Base-by-base conservation (phyloP, 1,140 invertebrate species). In the Ruditapes philippinarum region DNA sequence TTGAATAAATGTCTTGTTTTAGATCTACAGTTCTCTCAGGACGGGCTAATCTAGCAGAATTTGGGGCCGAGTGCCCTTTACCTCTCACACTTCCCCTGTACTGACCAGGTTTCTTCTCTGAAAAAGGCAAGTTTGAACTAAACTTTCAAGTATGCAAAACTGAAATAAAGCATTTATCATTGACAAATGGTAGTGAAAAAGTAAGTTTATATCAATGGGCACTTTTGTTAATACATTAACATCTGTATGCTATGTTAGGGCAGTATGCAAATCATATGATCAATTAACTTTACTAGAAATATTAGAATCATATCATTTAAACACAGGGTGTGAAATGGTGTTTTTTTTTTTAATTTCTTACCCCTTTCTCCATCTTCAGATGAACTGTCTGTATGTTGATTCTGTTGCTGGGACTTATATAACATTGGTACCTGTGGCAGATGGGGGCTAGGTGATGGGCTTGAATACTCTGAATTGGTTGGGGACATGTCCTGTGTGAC, bases 381-480 rank as follows among this genome's bases (percentile, higher is more conserved):
- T 9, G 86, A 81, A 33, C 76, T 88, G 60, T 88, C 86, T 17
- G 57, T 4, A 0, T n/a, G 57, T 19, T 25, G n/a, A 3, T 12
- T 3, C 28, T 42, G 36, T 28, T 68, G 42, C 12, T 74, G 82
- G 33, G 49, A n/a, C 25, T 76, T 74, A 19, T 28, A 28, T n/a
- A 60, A 9, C 36, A 45, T n/a, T 33, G 42, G n/a, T 14, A 49
- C 12, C 0, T 68, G 42, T 9, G 74, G 74, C n/a, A 81, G 36
- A 36, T 86, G 84, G 5, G 86, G 86, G 65, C 76, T 88, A 0
- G 57, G 86, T 4, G 76, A 70, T 45, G 86, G 86, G 14, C 76
- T 80, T n/a, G 76, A 88, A 65, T 62, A 57, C 76, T 88, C 86
- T 28, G 74, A 88, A 65, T 88, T 88, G 42, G 86, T 33, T 60